Base-by-base conservation (phyloP, 2,888 invertebrate species). In the Troglohyphantes excavatus region DNA sequence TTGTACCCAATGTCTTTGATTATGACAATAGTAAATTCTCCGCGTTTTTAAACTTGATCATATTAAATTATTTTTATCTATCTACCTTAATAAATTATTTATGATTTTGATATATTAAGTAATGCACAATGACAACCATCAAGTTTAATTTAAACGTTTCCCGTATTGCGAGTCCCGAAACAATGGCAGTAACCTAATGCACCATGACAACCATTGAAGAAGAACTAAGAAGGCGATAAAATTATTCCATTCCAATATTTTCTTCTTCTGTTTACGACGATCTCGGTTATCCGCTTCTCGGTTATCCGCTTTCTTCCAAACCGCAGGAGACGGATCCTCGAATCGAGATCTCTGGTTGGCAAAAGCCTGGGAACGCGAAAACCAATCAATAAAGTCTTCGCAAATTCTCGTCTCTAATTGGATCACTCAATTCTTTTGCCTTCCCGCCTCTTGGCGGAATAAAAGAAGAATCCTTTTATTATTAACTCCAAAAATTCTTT, bases 381-480 rank as follows among this genome's bases (percentile, higher is more conserved):
- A 63, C 33, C 65, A 26, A 39, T 73, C 43, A 23, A 73, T 39
- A 39, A 29, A 73, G 23, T 23, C 63, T 78, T 21, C 23, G 63
- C n/a, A 75, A 53, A 59, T 19, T 59, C 19, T 59, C n/a, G 3
- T 59, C 23, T 63, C 63, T 63, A 78, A 78, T 78, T 78, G 63
- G 78, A 78, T 61, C 76, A 23, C 63, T 78, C 17, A 19, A 78
- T 23, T 53, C 75, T 23, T 17, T 63, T 21, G 33, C 63, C 53
- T 59, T 68, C 33, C 17, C 53, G 53, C 53, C 53, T 17, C 53
- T 53, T n/a, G 53, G 0, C 53, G 13, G 1, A 0, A n/a, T 5
- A 53, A n/a, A 53, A 21, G 65, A 65, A 65, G 27, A 17, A 17
- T n/a, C 2, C 17, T 53, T 53, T 17, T n/a, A 65, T 65, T 65